A percentile compares a stretch with the other conserved stretches of the same genome.
Conservation (phyloP, 2,113 vertebrate species). For the Saguinus midas region DNA sequence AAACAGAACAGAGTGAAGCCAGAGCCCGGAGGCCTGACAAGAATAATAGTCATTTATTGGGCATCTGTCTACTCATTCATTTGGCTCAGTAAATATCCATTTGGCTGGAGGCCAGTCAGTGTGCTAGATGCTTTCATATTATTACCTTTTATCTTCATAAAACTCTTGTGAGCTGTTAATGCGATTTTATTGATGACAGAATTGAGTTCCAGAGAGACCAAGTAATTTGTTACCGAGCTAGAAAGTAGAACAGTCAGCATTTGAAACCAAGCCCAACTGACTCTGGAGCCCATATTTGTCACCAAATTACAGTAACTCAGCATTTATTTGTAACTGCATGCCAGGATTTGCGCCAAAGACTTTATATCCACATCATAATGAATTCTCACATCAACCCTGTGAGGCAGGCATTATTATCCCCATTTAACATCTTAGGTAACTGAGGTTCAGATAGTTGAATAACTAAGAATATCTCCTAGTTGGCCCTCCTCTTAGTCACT, state of each 20-base stretch:
- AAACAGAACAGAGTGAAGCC: not conserved
- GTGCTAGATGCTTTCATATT: constrained; percentile 2
- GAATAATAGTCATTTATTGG: not conserved
- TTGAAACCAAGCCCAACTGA: constrained; percentile 1
- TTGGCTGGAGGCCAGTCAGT: not conserved
- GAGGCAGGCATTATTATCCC: not conserved
- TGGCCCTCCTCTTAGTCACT: not conserved
- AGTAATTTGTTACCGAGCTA: not conserved
- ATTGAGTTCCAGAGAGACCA: not conserved
- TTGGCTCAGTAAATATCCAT: not conserved
- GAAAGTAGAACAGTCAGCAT: constrained; percentile 11
- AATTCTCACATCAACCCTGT: not conserved
- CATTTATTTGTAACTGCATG: constrained; percentile 2
- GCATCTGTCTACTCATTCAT: not conserved
- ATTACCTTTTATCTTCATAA: not conserved
- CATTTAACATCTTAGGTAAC: not conserved
- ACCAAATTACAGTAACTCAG: constrained; percentile 10
- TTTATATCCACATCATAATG: not conserved
- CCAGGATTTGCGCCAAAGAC: not conserved
- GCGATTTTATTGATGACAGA: not conserved
- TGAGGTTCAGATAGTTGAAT: not conserved
- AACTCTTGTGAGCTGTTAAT: not conserved
- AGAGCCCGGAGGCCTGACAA: not conserved
- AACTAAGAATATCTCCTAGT: not conserved
- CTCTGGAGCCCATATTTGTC: not conserved